Evolutionary conservation across 2,888 invertebrate genomes (phyloP), one percentile per base, ranked within the genome.

Genomic region (Agrilus biguttatus): DNA sequence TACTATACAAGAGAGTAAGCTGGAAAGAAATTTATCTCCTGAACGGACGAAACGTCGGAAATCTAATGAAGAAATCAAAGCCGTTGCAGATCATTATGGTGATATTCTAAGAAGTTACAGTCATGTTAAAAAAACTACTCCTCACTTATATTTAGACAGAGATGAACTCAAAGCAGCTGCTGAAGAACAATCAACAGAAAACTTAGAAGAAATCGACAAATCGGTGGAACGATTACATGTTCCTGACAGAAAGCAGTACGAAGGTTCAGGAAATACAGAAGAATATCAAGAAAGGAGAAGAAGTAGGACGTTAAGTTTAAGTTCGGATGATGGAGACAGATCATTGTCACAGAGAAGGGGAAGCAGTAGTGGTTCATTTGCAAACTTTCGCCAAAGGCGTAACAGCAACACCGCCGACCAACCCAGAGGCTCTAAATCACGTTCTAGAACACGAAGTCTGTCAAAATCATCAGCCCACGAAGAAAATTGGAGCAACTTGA

Each of bases 81-180:
- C 79, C 1, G 78, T 82, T 0, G 80, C 83, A 13, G 83, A 84
- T 65, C 82, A 85, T 58, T 88, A 88, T 54, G 82, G 83, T 14
- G 85, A 80, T 58, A 78, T 88, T 49, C 83, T 88, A 2, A 77
- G 75, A 53, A 82, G 79, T 58, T 78, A 78, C 53, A 78, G 83
- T 17, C 52, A 49, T 39, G 54, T 51, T 53, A 49, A 50, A 48
- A 46, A 53, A 45, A 46, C 35, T 17, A 39, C 37, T 40, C 45
- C 47, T 10, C 19, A 41, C 35, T 28, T 56, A 19, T 50, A 55
- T 48, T 43, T 53, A 45, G 50, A 57, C 47, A 48, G 54, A 21
- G 59, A 57, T 21, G 51, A 56, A 10, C 44, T 62, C 33, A 62
- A 64, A 48, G 56, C 62, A 44, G 60, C 61, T 33, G 52, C 59